Evolutionary conservation across 2,113 vertebrate genomes (phyloP).

Genomic region (Mirza zaza): DNA sequence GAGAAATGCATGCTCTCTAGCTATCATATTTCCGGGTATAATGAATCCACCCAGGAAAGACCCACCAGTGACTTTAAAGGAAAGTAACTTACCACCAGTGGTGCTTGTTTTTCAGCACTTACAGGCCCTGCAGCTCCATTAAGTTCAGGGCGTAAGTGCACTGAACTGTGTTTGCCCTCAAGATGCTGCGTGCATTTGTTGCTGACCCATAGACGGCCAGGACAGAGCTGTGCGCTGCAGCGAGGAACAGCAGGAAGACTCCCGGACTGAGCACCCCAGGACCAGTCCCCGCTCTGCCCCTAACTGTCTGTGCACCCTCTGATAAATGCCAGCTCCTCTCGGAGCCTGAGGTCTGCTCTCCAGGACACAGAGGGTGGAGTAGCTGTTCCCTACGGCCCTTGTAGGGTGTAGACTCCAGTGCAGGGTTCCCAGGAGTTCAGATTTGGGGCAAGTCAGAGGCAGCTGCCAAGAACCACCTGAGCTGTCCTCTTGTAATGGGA

Average conservation of each 20-base stretch:
- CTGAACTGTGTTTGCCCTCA: not conserved
- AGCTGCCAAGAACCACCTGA: not conserved
- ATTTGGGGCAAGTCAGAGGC: not conserved
- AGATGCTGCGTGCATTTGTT: too few relatives aligned
- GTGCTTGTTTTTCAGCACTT: not conserved
- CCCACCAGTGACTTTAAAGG: not conserved
- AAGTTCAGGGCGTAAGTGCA: not conserved
- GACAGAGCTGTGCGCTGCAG: not conserved
- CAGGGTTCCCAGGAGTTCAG: not conserved
- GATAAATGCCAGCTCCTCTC: not conserved
- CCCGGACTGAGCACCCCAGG: not conserved
- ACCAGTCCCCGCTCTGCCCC: not conserved
- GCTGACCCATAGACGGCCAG: not conserved
- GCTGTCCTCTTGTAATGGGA: accelerated
- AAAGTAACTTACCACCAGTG: not conserved
- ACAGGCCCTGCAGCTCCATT: not conserved
- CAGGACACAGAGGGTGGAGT: not conserved
- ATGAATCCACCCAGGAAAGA: not conserved
- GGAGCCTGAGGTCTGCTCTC: not conserved
- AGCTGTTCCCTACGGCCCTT: not conserved
- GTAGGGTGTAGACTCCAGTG: not conserved
- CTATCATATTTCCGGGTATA: not conserved
- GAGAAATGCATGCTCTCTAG: not conserved
- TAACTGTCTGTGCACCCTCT: not conserved
- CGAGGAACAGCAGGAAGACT: not conserved